A percentile compares a stretch with the other conserved stretches of the same genome.
Evolutionary conservation across 2,888 invertebrate species (phyloP).

Genomic region (Coelopa pilipes): DNA sequence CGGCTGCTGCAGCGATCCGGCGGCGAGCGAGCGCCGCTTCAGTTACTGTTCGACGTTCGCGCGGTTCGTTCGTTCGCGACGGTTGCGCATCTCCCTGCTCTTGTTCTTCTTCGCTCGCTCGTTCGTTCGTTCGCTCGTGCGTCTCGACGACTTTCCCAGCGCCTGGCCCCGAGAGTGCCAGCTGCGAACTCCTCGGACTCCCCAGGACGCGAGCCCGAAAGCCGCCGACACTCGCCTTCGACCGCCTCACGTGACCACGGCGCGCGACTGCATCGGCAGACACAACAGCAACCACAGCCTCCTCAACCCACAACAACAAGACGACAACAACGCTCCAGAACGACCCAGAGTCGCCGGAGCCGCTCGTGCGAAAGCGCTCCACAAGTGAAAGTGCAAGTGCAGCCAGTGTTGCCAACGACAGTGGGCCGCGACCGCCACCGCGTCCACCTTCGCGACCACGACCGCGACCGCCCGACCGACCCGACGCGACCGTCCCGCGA

Average conservation of each 20-base stretch:
- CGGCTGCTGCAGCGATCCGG: slow-evolving; percentile 32
- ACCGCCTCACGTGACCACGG: neutral
- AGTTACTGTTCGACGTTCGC: slow-evolving; percentile 50
- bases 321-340: too few relatives aligned
- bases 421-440: slow-evolving; percentile 19
- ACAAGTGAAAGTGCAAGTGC: slow-evolving; percentile 36
- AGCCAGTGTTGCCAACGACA: slow-evolving; percentile 19
- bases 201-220: slow-evolving; percentile 18
- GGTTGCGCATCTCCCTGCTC: slow-evolving; percentile 30
- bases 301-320: neutral
- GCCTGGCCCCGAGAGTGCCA: too few relatives aligned
- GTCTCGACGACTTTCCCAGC: neutral
- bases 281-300: neutral
- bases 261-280: neutral
- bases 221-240: neutral
- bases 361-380: neutral
- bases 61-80: slow-evolving; percentile 47
- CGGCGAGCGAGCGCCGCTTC: slow-evolving; percentile 39
- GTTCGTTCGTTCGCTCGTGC: neutral
- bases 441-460: slow-evolving; percentile 34
- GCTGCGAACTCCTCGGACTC: too few relatives aligned
- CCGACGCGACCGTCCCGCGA: slow-evolving; percentile 13
- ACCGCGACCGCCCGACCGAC: slow-evolving; percentile 18
- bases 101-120: neutral
- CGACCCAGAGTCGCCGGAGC: neutral